Conservation (phyloP, 2,888 invertebrate species). For the Coremacera marginata region DNA sequence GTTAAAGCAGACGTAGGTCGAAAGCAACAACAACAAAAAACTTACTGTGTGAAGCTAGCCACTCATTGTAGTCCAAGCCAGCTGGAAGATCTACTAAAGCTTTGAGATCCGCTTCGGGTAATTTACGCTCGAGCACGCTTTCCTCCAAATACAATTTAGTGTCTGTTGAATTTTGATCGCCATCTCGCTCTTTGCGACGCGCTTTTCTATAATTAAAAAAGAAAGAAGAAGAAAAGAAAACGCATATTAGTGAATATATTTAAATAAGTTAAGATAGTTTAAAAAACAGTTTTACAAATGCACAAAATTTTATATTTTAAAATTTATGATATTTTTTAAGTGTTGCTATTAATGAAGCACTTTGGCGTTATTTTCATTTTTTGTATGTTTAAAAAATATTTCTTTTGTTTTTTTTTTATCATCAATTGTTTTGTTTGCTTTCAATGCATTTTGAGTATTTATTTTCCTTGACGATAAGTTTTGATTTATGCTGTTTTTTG, state of each 20-base stretch:
- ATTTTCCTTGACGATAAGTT: neutral
- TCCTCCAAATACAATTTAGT: slow-evolving; percentile 96
- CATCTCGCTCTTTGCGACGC: slow-evolving; percentile 95
- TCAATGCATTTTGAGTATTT: neutral
- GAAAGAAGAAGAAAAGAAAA: neutral
- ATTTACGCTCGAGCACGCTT: slow-evolving; percentile 91
- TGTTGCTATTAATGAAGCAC: too few relatives aligned
- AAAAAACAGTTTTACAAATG: neutral
- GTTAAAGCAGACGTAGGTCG: neutral
- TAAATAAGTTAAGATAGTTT: neutral
- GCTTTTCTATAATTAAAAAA: slow-evolving; percentile 82
- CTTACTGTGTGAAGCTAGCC: slow-evolving; percentile 99
- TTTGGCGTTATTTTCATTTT: too few relatives aligned
- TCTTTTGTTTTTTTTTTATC: neutral
- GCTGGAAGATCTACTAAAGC: slow-evolving; percentile 94
- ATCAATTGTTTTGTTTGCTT: neutral
- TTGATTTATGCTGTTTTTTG: neutral
- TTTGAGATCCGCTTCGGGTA: slow-evolving; percentile 94
- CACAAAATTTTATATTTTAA: too few relatives aligned
- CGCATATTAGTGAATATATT: neutral
- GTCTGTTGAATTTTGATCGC: slow-evolving; percentile 81
- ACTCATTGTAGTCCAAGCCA: slow-evolving; percentile 98
- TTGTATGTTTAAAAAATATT: neutral
- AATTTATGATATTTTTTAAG: too few relatives aligned
- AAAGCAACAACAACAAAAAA: slow-evolving; percentile 27